These are phyloP conservation scores for Colaptes auratus DNA, from an alignment of 2,113 vertebrate species.

Conservation along the genomic window DNA sequence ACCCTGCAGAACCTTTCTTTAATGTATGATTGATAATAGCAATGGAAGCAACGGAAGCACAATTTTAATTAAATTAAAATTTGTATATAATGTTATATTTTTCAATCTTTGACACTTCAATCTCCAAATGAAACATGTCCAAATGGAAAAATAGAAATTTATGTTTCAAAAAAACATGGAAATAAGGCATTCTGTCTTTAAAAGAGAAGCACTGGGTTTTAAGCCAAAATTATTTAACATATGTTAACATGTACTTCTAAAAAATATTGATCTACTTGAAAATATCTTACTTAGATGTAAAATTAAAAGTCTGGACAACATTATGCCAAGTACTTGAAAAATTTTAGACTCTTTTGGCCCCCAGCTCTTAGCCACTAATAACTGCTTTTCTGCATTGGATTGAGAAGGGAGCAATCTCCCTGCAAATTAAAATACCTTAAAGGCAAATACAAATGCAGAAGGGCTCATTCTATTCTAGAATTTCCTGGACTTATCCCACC, in stretches of 20 bases:
- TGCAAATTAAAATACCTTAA: not conserved
- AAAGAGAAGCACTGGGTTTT: not conserved
- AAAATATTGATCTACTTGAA: not conserved
- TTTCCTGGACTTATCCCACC: not conserved
- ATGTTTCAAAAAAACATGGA: not conserved
- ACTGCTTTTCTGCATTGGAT: not conserved
- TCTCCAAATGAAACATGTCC: not conserved
- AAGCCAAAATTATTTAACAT: not conserved
- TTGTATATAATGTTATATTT: not conserved
- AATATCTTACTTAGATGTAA: not conserved
- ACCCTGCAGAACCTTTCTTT: not conserved
- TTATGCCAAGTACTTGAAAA: not conserved
- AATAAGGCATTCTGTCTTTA: not conserved
- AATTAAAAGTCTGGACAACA: not conserved
- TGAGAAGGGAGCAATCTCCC: not conserved
- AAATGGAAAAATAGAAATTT: not conserved
- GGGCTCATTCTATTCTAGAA: not conserved
- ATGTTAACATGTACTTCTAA: not conserved
- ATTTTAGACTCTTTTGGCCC: not conserved
- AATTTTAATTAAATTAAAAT: not conserved
- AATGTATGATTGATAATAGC: not conserved
- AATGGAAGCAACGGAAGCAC: fast-evolving
- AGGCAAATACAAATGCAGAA: not conserved
- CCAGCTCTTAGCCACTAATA: not conserved
- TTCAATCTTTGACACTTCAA: not conserved